Conservation (phyloP, 1,140 invertebrate genomes). For the Drosophila paulistorum region DNA sequence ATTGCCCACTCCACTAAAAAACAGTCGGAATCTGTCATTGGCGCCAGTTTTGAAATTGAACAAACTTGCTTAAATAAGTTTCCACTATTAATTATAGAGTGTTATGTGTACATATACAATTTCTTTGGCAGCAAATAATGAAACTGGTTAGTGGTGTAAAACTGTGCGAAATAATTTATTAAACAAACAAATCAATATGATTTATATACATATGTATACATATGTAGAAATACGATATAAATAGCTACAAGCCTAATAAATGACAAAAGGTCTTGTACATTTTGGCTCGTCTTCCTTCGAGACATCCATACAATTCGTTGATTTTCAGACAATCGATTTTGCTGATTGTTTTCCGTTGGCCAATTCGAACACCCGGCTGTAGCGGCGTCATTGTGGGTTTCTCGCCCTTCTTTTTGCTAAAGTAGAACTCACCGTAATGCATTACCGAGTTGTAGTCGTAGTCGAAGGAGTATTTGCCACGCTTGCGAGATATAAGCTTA, state of each 20-base stretch:
- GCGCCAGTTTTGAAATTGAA: too few relatives aligned
- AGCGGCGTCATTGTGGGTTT: constrained; percentile 85
- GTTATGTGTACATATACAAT: too few relatives aligned
- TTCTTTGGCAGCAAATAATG: too few relatives aligned
- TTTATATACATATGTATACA: constrained; percentile 55
- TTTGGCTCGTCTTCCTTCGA: constrained; percentile 82
- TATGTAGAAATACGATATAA: constrained; percentile 13
- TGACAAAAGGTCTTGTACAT: constrained; percentile 87
- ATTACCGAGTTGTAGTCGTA: constrained; percentile 90
- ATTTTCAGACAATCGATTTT: constrained; percentile 89
- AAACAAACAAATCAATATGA: constrained; percentile 77
- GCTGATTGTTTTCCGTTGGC: constrained; percentile 87
- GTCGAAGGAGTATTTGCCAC: constrained; percentile 87
- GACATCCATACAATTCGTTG: constrained; percentile 88
- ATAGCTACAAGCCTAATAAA: constrained; percentile 84
- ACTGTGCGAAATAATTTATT: constrained; percentile 45
- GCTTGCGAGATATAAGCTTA: constrained; percentile 87
- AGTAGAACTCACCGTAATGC: constrained; percentile 88
- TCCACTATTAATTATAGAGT: too few relatives aligned
- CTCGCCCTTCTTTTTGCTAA: constrained; percentile 77
- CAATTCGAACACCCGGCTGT: constrained; percentile 83
- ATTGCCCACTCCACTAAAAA: too few relatives aligned
- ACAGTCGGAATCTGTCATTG: too few relatives aligned
- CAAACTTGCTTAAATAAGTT: too few relatives aligned
- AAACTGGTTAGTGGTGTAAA: background rate